Evolutionary conservation across 2,113 vertebrate species (phyloP), one percentile per base, ranked within the genome.

Genomic region (Sakesphorus luctuosus): DNA sequence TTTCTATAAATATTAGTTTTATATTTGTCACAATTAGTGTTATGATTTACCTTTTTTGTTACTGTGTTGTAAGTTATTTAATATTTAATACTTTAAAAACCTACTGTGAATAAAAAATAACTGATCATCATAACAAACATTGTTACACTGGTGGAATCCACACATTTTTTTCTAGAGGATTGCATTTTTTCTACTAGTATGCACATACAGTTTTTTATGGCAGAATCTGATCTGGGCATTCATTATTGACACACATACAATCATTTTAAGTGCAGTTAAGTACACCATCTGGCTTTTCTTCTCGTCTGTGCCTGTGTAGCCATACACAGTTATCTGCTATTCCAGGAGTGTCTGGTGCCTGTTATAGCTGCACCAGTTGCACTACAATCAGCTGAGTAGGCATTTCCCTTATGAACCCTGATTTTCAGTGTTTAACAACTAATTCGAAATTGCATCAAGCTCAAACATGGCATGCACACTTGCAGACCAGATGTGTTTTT

Each of bases 241-340:
- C 96, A 95, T 98, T 98, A 98, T 97, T 97, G 97, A 97, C 98
- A 98, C 92, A 97, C 94, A 94, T 89, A 97, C 97, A 97, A 97
- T 98, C 97, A 98, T 97, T 98, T 97, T 98, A 98, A 98, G 98
- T 97, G 98, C 97, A 97, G 96, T 96, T 98, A 98, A 98, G 97
- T 95, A 97, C 84, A 98, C 98, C 98, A 98, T 98, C 98, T 98
- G 98, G 98, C 97, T 98, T 97, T 96, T 96, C 97, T 97, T 97
- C 97, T 96, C 91, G 23, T 92, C 95, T 97, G 33, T 95, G 97
- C 96, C 93, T 98, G 94, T 96, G 97, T 96, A 98, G 96, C 95
- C 96, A 91, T 95, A 94, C 91, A 78, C 40, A 68, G 96, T 87
- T 97, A 96, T 98, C 96, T 98, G 96, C 97, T 97, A 96, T 97